These are phyloP conservation scores for Nematostella vectensis DNA, from an alignment of 92 coral and sea anemone genomes.

Conservation along the genomic window DNA sequence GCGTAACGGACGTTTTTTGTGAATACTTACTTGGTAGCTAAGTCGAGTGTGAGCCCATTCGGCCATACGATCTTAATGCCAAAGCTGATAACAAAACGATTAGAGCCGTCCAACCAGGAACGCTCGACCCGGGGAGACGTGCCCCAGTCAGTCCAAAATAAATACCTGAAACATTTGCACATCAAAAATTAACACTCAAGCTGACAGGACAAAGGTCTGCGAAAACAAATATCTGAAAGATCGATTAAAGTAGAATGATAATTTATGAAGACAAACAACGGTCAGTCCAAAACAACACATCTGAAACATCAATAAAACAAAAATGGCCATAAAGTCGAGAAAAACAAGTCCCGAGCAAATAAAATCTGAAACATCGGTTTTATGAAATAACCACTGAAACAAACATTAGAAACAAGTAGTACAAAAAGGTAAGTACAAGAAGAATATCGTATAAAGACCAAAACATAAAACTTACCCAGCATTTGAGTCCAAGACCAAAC, in stretches of 20 bases:
- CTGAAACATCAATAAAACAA: too few species aligned
- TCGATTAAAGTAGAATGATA: too few species aligned
- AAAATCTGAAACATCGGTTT: neutral
- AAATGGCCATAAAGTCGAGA: too few species aligned
- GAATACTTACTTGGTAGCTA: constrained; percentile 73
- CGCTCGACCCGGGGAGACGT: constrained; percentile 63
- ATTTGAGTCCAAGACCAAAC: constrained; percentile 77
- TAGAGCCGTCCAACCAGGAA: constrained; percentile 75
- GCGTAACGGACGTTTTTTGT: too few species aligned
- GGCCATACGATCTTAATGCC: constrained; percentile 62
- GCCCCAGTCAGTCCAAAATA: constrained; percentile 97
- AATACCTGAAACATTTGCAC: constrained; percentile 40
- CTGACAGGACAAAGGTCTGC: neutral
- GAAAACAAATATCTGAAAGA: too few species aligned
- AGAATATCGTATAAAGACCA: neutral
- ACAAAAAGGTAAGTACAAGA: neutral
- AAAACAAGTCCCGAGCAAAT: too few species aligned
- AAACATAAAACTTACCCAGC: constrained; percentile 60
- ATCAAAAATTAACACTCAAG: neutral
- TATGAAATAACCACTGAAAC: neutral
- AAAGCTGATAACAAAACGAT: constrained; percentile 38
- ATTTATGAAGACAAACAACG: too few species aligned
- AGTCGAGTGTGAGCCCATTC: constrained; percentile 85
- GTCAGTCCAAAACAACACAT: too few species aligned
- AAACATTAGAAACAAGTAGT: neutral